Evolutionary conservation across 2,797 vertebrate genomes (phyloP), one percentile per base, ranked within the genome.

Genomic region (Pseudotriccus pelzelni): DNA sequence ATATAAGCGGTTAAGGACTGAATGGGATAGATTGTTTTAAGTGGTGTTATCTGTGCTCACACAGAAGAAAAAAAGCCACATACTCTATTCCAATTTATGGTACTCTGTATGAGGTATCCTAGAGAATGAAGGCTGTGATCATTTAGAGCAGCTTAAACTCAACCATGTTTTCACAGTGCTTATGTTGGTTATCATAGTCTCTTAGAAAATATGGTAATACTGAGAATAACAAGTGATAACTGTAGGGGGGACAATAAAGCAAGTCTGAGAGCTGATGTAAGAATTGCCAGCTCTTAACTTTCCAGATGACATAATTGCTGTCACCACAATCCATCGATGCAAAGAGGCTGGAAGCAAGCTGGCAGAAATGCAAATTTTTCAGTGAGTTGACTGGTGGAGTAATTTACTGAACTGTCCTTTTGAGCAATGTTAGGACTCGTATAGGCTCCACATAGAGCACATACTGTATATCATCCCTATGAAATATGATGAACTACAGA

Each of bases 391-490:
- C 84, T 97, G 94, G 90, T 96, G 95, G 92, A 96, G 52, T 96
- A 86, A 97, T 97, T 97, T 97, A 92, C 96, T 97, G 97, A 96
- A 96, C 84, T 96, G 89, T 95, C 79, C 85, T 93, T 96, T 89
- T 89, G 93, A 97, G 96, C 92, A 95, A 93, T 90, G 95, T 89
- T 94, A 95, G 86, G 89, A 87, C 87, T 95, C 75, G 25, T 63
- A 96, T 82, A 95, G 91, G 62, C 64, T 95, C 72, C 88, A 87
- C 78, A 66, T 95, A 95, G 89, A 96, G 89, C 84, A 89, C 89
- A 97, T 93, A 79, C 62, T 92, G 69, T 90, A 77, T 94, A 96
- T 84, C 4, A 21, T 94, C 67, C 53, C 89, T 88, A 89, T 95
- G 94, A 97, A 95, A 95, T 92, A 96, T 94, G 93, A 96, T 95